A percentile compares a stretch with the other conserved stretches of the same genome.
phyloP scores from a whole-genome alignment of 2,113 vertebrate genomes.

The Apteryx owenii region DNA sequence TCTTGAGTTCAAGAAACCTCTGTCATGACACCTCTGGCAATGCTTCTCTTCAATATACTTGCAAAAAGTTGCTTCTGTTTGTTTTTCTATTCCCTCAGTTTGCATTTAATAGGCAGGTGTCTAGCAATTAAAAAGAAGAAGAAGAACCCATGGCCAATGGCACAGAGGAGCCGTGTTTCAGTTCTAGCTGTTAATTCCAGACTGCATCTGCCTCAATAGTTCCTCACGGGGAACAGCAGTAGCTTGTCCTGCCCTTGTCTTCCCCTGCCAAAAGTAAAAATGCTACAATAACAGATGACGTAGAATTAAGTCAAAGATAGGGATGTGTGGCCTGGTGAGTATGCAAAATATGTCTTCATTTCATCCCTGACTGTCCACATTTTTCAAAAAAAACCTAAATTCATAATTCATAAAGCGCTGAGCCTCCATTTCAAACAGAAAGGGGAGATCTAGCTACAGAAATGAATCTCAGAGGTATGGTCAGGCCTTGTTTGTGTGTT shows the following conservation, averaged over 20 bases:
- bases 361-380: not conserved
- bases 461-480: not conserved
- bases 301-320: not conserved
- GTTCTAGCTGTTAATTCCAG: not conserved
- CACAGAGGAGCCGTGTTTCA: not conserved
- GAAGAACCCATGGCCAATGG: not conserved
- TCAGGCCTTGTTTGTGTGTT: not conserved
- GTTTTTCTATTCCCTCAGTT: not conserved
- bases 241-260: not conserved
- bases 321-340: not conserved
- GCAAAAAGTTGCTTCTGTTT: not conserved
- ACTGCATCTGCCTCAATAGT: not conserved
- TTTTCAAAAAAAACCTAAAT: not conserved
- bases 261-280: not conserved
- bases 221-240: not conserved
- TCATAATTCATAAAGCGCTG: not conserved
- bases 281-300: not conserved
- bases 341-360: not conserved
- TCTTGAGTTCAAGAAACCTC: not conserved
- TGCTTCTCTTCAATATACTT: not conserved
- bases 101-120: not conserved
- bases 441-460: not conserved
- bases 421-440: not conserved
- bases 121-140: too few relatives aligned
- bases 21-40: not conserved